Conservation (phyloP, 1,140 invertebrate species). For the Colletes latitarsis region DNA sequence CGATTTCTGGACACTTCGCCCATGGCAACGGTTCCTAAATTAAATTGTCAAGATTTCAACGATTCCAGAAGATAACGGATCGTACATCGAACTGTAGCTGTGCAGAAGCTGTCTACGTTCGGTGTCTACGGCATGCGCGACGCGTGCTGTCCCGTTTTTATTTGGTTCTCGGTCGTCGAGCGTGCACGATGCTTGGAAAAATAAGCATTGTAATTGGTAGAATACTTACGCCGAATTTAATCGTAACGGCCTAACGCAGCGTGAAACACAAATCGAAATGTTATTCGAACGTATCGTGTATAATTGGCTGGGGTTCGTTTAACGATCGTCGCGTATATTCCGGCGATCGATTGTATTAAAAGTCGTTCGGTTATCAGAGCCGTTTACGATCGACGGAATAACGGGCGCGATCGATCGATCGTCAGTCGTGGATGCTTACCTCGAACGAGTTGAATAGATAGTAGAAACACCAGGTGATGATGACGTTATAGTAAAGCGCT, state of each 20-base stretch:
- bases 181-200: not conserved
- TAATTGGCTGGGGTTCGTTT: too few species aligned
- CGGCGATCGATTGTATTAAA: slow-evolving; percentile 10
- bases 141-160: not conserved
- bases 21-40: slow-evolving; percentile 90
- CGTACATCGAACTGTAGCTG: not conserved
- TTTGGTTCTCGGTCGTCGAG: not conserved
- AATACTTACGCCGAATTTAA: slow-evolving; percentile 74
- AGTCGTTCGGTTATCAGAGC: not conserved
- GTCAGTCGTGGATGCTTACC: slow-evolving; percentile 81
- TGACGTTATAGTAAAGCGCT: slow-evolving; percentile 98
- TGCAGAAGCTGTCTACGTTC: not conserved
- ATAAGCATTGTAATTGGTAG: slow-evolving; percentile 1
- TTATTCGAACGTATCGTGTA: slow-evolving; percentile 8
- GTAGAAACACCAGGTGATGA: slow-evolving; percentile 99
- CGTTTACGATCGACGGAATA: not conserved
- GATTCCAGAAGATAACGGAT: not conserved
- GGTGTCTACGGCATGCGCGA: slow-evolving; percentile 9
- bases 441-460: slow-evolving; percentile 95
- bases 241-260: slow-evolving; percentile 68
- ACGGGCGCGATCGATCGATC: not conserved
- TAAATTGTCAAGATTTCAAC: not conserved
- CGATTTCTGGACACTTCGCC: slow-evolving; percentile 89
- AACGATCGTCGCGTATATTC: not conserved
- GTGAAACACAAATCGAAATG: slow-evolving; percentile 49